Percentiles rank a stretch among this genome's conserved stretches.
Evolutionary conservation across 2,888 invertebrate species (phyloP).

Genomic region (Drosophila mimica): DNA sequence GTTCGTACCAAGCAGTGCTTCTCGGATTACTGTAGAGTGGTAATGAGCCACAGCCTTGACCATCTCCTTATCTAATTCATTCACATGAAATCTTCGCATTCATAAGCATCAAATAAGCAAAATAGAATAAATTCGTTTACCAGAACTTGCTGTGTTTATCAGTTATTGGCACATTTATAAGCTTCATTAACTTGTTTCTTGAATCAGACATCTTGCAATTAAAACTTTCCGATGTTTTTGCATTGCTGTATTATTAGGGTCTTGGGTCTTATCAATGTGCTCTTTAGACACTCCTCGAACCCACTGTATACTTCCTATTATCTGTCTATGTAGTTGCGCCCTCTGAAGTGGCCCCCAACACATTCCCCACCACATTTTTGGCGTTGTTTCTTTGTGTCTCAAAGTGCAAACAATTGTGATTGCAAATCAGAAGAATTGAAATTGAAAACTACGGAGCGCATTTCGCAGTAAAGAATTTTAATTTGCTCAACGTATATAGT

Average conservation of each 20-base stretch:
- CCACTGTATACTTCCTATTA: slow-evolving; percentile 44
- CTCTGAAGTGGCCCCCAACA: slow-evolving; percentile 44
- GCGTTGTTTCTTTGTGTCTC: slow-evolving; percentile 30
- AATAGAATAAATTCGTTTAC: neutral
- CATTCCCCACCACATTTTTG: slow-evolving; percentile 21
- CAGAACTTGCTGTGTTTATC: slow-evolving; percentile 18
- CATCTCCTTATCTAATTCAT: neutral
- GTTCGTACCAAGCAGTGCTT: neutral
- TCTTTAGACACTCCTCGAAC: slow-evolving; percentile 23
- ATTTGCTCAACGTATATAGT: neutral
- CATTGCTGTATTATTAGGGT: slow-evolving; percentile 33
- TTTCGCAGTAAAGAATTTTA: neutral
- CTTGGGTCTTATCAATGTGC: slow-evolving; percentile 57
- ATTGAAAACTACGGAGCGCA: slow-evolving; percentile 8
- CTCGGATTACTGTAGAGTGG: neutral
- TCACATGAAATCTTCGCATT: neutral
- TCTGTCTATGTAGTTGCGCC: slow-evolving; percentile 48
- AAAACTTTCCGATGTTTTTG: slow-evolving; percentile 31
- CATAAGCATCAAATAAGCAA: too few relatives aligned
- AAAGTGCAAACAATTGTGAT: slow-evolving; percentile 69
- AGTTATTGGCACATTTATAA: slow-evolving; percentile 5
- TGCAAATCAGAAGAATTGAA: slow-evolving; percentile 37
- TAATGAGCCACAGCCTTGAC: neutral
- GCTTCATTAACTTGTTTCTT: slow-evolving; percentile 34
- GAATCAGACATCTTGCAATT: slow-evolving; percentile 51